Conservation (phyloP, 2,797 vertebrate species). For the Rhabdomys pumilio region DNA sequence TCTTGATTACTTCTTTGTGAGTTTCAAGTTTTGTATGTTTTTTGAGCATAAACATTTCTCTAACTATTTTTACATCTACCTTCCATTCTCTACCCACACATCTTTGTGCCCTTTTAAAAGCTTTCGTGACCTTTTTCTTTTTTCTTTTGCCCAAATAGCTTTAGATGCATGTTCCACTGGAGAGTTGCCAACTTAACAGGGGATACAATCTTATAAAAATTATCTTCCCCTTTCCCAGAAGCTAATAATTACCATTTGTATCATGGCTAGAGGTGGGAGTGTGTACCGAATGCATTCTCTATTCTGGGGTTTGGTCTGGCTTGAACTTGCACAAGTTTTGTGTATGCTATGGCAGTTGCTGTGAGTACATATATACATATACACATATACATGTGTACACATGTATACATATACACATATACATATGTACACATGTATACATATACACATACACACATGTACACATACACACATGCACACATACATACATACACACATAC, state of each 20-base stretch:
- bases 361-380: background rate
- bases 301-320: background rate
- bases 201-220: background rate
- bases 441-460: background rate
- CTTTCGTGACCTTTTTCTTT: background rate
- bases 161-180: background rate
- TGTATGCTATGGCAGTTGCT: background rate
- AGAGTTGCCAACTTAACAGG: background rate
- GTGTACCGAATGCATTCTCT: background rate
- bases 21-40: background rate
- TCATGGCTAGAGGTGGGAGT: background rate
- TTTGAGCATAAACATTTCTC: background rate
- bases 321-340: background rate
- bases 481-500: background rate
- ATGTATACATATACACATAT: too few relatives aligned
- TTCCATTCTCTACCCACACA: background rate
- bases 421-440: too few relatives aligned
- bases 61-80: background rate
- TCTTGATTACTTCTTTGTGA: background rate
- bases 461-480: background rate
- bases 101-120: background rate
- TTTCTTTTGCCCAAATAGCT: background rate
- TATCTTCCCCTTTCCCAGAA: background rate
- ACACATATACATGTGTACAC: too few relatives aligned
- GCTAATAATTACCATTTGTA: background rate